Conservation (phyloP, 2,888 invertebrate species). For the Orchesellides sinensis region DNA sequence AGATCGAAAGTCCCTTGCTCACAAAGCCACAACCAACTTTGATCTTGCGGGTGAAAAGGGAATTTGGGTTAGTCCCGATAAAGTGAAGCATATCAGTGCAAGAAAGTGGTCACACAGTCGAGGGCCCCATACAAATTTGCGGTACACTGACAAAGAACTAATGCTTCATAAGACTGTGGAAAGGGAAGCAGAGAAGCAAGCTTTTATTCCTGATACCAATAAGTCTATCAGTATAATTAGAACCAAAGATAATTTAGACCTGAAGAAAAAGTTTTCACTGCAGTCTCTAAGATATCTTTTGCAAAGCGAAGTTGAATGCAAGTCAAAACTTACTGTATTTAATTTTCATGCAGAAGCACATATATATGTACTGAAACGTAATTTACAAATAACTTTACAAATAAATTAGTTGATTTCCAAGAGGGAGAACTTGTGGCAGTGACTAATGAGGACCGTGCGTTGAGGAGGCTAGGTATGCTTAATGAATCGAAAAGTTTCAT, state of each 20-base stretch:
- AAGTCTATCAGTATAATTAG: neutral
- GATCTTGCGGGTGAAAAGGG: neutral
- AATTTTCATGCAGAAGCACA: neutral
- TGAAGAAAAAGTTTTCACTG: neutral
- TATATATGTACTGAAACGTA: neutral
- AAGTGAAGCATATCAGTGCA: slow-evolving; percentile 2
- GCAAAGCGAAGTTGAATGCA: neutral
- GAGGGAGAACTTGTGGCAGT: neutral
- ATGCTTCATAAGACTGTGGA: neutral
- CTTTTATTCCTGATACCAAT: neutral
- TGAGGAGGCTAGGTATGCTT: neutral
- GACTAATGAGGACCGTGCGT: neutral
- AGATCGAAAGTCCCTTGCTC: neutral
- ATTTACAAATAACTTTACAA: neutral
- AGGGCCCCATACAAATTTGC: neutral
- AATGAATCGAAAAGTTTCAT: neutral
- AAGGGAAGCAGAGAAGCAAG: neutral
- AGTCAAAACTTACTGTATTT: no score
- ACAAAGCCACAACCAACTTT: neutral
- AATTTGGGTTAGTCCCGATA: neutral
- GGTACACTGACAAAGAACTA: neutral
- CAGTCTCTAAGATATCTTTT: neutral
- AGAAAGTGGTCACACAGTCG: neutral
- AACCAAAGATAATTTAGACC: neutral
- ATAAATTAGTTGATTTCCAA: neutral